These are phyloP conservation scores for Scaptomyza montana DNA, from an alignment of 1,140 invertebrate species.

Conservation along the genomic window DNA sequence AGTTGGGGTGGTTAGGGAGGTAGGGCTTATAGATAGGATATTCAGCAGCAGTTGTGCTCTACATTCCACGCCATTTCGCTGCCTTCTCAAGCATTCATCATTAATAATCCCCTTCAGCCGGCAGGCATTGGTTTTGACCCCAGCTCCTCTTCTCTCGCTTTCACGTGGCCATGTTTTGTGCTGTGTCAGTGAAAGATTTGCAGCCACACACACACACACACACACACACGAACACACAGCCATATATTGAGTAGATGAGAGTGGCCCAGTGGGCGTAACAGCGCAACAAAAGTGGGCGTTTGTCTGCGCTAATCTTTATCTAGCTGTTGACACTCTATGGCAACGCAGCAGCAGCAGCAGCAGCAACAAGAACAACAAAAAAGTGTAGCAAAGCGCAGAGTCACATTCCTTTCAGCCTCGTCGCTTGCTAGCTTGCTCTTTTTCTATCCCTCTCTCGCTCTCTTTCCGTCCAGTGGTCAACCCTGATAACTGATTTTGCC, in stretches of 20 bases:
- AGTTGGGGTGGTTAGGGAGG: not conserved
- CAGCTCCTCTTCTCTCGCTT: too few relatives aligned
- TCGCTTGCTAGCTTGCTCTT: not conserved
- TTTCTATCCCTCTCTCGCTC: not conserved
- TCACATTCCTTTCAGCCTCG: constrained; percentile 53
- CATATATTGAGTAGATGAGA: constrained; percentile 9
- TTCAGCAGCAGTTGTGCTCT: constrained; percentile 17
- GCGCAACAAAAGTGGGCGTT: constrained; percentile 76
- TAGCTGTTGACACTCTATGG: constrained; percentile 80
- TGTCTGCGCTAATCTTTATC: constrained; percentile 81
- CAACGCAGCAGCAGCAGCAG: constrained; percentile 39
- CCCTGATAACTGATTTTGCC: constrained; percentile 15
- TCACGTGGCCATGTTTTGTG: constrained; percentile 55
- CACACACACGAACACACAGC: constrained; percentile 13
- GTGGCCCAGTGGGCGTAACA: constrained; percentile 73
- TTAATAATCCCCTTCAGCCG: constrained; percentile 69
- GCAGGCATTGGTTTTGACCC: constrained; percentile 39
- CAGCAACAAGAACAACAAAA: constrained; percentile 35
- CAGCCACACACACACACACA: constrained; percentile 39
- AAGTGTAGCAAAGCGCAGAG: constrained; percentile 49
- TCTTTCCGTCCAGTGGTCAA: constrained; percentile 5
- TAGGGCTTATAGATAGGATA: not conserved
- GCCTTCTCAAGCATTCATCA: constrained; percentile 80
- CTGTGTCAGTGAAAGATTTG: constrained; percentile 79
- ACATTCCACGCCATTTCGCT: constrained; percentile 78